Evolutionary conservation across 2,888 invertebrate genomes (phyloP).

Genomic region (Eilema depressum): DNA sequence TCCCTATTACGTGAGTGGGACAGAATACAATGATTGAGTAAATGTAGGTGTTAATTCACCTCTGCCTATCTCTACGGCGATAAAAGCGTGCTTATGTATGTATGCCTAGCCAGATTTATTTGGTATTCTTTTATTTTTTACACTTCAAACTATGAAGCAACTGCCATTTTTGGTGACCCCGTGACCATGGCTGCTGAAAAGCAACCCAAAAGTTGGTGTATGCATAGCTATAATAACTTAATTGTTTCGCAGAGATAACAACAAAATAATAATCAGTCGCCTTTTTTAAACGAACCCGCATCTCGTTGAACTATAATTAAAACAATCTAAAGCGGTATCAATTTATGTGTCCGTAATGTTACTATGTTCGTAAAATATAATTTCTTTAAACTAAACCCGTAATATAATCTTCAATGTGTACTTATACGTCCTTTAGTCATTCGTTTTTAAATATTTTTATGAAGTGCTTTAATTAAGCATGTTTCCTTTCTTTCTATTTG

Average conservation of each 20-base stretch:
- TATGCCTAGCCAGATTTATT: no score
- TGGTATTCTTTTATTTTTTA: no score
- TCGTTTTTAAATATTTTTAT: constrained; percentile 82
- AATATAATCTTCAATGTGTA: constrained; percentile 64
- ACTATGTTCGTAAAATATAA: constrained; percentile 78
- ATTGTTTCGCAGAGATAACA: constrained; percentile 49
- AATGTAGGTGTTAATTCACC: no score
- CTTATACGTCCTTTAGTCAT: constrained; percentile 80
- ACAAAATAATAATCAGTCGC: constrained; percentile 62
- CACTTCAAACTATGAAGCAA: no score
- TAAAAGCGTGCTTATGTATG: no score
- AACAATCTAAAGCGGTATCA: constrained; percentile 66
- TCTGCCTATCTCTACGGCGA: no score
- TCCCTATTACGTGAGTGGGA: no score
- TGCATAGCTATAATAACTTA: constrained; percentile 39
- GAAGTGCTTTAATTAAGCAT: constrained; percentile 71
- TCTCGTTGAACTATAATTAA: constrained; percentile 73
- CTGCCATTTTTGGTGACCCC: no score
- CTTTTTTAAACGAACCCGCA: constrained; percentile 67
- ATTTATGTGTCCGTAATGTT: constrained; percentile 61
- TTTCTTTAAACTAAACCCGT: constrained; percentile 66
- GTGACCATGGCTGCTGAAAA: no score
- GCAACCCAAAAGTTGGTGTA: no score
- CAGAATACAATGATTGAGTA: no score
- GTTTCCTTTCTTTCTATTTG: constrained; percentile 60